A percentile compares a stretch with the other conserved stretches of the same genome.
These are phyloP conservation scores for Oreortyx pictus DNA, from an alignment of 2,797 vertebrate genomes.

Conservation along the genomic window DNA sequence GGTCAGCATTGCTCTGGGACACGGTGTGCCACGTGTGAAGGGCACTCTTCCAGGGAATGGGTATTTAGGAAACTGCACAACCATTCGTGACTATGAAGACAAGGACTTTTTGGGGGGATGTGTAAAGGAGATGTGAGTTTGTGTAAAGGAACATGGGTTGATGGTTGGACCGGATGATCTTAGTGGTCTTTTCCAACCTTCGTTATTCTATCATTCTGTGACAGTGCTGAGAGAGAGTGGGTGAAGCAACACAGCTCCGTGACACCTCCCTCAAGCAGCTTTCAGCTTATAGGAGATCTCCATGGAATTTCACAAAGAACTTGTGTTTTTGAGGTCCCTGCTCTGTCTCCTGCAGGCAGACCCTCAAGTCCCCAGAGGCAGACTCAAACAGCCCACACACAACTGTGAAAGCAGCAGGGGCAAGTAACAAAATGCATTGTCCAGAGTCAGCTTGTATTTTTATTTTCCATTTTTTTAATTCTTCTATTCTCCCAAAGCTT, in stretches of 20 bases:
- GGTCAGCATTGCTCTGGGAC: background rate
- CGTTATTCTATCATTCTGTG: too few relatives aligned
- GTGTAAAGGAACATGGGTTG: background rate
- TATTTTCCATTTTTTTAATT: background rate
- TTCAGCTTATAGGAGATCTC: background rate
- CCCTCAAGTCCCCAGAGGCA: background rate
- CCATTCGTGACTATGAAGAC: background rate
- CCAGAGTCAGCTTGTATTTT: too few relatives aligned
- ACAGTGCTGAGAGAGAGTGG: background rate
- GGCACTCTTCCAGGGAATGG: background rate
- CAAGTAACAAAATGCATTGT: accelerated
- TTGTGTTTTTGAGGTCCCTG: background rate
- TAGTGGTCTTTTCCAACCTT: too few relatives aligned
- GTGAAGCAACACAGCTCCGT: background rate
- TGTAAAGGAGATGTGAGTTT: background rate
- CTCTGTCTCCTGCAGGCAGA: background rate
- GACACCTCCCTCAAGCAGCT: background rate
- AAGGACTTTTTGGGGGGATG: accelerated
- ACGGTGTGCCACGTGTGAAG: accelerated
- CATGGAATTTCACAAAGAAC: accelerated
- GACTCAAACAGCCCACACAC: background rate
- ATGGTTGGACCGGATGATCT: too few relatives aligned
- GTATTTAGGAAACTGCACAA: background rate
- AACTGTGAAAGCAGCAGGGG: background rate
- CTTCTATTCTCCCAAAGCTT: background rate